A percentile compares a stretch with the other conserved stretches of the same genome.
These are phyloP conservation scores for Sarcophaga caerulescens DNA, from an alignment of 2,888 invertebrate genomes.

Conservation along the genomic window DNA sequence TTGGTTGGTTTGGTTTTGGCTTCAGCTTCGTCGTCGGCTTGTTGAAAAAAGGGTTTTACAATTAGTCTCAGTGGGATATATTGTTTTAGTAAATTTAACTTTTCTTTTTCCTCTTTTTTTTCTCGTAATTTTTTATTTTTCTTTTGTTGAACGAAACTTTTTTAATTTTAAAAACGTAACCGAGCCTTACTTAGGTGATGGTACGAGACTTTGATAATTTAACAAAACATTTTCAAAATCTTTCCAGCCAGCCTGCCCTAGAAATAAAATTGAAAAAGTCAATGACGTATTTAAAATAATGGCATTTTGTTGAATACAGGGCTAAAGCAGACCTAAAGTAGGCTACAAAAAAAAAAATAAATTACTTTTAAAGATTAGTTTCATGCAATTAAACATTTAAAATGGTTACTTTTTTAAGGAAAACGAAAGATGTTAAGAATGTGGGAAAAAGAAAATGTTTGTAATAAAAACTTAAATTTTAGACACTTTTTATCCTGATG, in stretches of 20 bases:
- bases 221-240: slow-evolving; percentile 22
- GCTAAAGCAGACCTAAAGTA: neutral
- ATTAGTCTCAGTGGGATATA: slow-evolving; percentile 64
- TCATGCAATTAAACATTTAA: neutral
- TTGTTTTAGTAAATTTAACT: slow-evolving; percentile 12
- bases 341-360: neutral
- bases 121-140: slow-evolving; percentile 1
- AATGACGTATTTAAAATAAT: neutral
- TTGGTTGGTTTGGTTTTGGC: neutral
- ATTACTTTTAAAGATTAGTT: slow-evolving; percentile 20
- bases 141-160: slow-evolving; percentile 35
- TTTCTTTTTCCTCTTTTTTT: neutral
- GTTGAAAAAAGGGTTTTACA: slow-evolving; percentile 55
- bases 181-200: slow-evolving; percentile 2
- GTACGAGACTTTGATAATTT: slow-evolving; percentile 17
- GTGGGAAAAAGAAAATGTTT: neutral
- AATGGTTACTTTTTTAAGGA: no score
- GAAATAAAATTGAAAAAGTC: slow-evolving; percentile 35
- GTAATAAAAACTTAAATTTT: neutral
- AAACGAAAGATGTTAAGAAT: no score
- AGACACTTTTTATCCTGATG: no score
- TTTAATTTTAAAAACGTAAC: slow-evolving; percentile 43
- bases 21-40: neutral
- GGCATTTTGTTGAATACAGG: neutral
- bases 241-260: neutral